phyloP scores from a whole-genome alignment of 2,797 vertebrate species.

The Columba guinea region DNA sequence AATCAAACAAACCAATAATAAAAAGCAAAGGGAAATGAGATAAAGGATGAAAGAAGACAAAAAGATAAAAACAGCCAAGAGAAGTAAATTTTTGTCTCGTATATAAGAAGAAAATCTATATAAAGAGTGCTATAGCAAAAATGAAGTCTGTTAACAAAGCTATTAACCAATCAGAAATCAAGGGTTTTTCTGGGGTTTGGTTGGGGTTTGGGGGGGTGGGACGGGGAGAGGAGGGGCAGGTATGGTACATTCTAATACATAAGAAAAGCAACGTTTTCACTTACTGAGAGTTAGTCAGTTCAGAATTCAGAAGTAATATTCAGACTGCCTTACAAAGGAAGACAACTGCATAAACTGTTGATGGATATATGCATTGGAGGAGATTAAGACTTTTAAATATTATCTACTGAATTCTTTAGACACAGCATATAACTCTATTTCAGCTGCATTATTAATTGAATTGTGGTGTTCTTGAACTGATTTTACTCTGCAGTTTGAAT shows the following conservation, averaged over 20 bases:
- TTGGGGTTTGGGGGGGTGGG: accelerated
- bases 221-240: accelerated
- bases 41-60: neutral
- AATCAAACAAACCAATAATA: neutral
- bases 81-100: neutral
- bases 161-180: neutral
- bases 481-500: slow-evolving; percentile 11
- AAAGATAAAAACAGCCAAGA: neutral
- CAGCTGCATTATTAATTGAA: slow-evolving; percentile 7
- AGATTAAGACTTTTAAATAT: neutral
- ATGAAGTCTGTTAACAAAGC: neutral
- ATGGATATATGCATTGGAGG: neutral
- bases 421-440: neutral
- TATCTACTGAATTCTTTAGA: neutral
- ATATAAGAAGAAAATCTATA: neutral
- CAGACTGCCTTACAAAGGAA: neutral
- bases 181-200: neutral
- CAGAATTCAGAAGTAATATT: neutral
- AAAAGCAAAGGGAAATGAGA: neutral
- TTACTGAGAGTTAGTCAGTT: neutral
- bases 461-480: neutral
- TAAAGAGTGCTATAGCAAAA: neutral
- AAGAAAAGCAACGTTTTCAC: neutral
- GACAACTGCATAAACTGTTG: neutral
- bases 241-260: neutral